Evolutionary conservation across 2,797 vertebrate species (phyloP).

Genomic region (Chaunax sp.): DNA sequence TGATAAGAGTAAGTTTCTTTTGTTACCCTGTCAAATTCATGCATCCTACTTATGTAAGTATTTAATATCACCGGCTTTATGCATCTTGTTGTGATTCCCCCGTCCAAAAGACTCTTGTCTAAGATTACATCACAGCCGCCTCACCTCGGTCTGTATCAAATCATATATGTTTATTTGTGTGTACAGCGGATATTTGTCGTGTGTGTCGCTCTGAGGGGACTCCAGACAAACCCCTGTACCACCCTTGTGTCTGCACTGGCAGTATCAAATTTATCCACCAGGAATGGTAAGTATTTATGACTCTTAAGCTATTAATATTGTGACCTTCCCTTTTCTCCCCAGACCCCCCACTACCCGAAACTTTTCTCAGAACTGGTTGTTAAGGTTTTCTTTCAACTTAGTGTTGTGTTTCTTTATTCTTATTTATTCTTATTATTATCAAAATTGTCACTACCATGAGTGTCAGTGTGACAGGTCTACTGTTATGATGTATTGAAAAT

Average conservation of each 20-base stretch:
- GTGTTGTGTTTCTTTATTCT: no score
- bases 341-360: neutral
- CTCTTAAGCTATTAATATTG: slow-evolving; percentile 3
- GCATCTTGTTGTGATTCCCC: no score
- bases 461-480: no score
- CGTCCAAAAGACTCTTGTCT: neutral
- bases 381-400: no score
- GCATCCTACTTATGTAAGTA: neutral
- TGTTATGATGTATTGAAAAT: no score
- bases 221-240: slow-evolving; percentile 96
- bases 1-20: neutral
- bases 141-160: neutral
- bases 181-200: slow-evolving; percentile 94
- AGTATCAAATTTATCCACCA: slow-evolving; percentile 99
- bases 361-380: no score
- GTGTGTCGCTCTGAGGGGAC: slow-evolving; percentile 99
- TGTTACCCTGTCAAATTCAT: neutral
- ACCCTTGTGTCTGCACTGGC: slow-evolving; percentile 98
- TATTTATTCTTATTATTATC: no score
- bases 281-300: slow-evolving; percentile 91
- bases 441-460: no score
- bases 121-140: no score
- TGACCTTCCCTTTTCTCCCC: neutral
- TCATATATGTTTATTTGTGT: slow-evolving; percentile 21
- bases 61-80: neutral